Percentiles rank a stretch among this genome's conserved stretches.
phyloP scores from a whole-genome alignment of 2,113 vertebrate genomes.

The Pedetes capensis region DNA sequence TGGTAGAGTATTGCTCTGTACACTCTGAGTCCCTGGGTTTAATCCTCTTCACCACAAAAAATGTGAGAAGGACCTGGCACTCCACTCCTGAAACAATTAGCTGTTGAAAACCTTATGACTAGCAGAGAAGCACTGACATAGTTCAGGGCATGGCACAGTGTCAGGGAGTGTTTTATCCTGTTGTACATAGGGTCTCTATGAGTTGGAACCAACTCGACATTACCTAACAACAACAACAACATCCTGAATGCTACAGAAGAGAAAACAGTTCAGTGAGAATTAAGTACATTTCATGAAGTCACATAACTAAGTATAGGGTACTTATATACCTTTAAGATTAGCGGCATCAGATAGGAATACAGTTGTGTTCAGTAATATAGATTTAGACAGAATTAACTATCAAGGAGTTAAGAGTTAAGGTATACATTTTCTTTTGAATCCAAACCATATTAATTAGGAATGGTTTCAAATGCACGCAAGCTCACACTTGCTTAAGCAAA shows the following conservation, averaged over 20 bases:
- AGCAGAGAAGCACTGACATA: too few relatives aligned
- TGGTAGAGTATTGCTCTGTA: too few relatives aligned
- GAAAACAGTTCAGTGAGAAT: background rate
- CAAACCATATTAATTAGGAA: background rate
- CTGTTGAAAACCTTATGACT: too few relatives aligned
- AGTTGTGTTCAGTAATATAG: background rate
- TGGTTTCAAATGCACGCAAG: background rate
- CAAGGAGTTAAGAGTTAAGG: background rate
- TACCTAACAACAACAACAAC: too few relatives aligned
- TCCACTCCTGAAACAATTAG: too few relatives aligned
- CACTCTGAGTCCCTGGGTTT: too few relatives aligned
- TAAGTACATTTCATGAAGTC: slow-evolving; percentile 27
- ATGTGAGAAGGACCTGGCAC: too few relatives aligned
- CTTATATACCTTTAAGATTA: background rate
- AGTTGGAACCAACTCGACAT: too few relatives aligned
- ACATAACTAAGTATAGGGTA: background rate
- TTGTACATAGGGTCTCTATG: too few relatives aligned
- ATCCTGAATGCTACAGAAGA: background rate
- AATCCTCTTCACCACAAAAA: too few relatives aligned
- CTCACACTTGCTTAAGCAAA: background rate
- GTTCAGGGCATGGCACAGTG: too few relatives aligned
- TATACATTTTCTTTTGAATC: background rate
- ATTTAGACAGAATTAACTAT: background rate
- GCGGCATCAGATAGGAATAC: background rate
- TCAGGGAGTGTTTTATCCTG: too few relatives aligned